These are phyloP conservation scores for Siniperca undulata DNA, from an alignment of 2,797 vertebrate genomes.

Conservation along the genomic window DNA sequence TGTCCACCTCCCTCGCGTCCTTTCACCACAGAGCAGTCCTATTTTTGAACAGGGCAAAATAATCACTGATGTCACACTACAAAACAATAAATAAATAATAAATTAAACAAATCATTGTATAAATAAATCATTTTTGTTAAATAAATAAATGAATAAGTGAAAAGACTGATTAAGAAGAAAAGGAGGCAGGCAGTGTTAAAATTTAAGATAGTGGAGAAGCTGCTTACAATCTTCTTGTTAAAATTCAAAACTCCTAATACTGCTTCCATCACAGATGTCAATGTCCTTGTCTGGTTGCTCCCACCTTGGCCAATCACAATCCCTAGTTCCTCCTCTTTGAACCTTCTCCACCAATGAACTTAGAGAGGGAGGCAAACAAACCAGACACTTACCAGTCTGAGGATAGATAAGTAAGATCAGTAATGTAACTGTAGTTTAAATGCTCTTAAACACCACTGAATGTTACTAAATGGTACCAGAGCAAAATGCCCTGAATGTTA, in stretches of 20 bases:
- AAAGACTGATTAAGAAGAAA: conserved; percentile 38
- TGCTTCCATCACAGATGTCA: neutral
- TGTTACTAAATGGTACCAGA: conserved; percentile 4
- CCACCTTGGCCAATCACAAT: conserved; percentile 8
- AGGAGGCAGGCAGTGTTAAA: conserved; percentile 31
- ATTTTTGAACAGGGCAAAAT: conserved; percentile 26
- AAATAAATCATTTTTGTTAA: conserved; percentile 52
- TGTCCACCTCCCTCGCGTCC: neutral
- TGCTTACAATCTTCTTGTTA: neutral
- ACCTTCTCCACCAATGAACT: neutral
- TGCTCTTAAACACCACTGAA: conserved; percentile 6
- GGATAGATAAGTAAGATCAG: conserved; percentile 22
- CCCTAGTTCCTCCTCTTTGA: neutral
- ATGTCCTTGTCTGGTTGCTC: neutral
- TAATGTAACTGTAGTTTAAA: conserved; percentile 17
- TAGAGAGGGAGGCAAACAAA: conserved; percentile 5
- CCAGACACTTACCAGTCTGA: neutral
- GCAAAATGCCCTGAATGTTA: neutral
- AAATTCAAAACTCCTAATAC: conserved; percentile 4
- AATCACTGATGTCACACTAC: conserved; percentile 37
- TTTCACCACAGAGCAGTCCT: conserved; percentile 25
- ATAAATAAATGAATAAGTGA: conserved; percentile 56
- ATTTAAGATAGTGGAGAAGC: conserved; percentile 5
- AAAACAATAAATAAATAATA: conserved; percentile 69
- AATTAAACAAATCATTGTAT: conserved; percentile 35